A percentile compares a stretch with the other conserved stretches of the same genome.
Conservation (phyloP, 2,113 vertebrate species). For the Chaetops frenatus region DNA sequence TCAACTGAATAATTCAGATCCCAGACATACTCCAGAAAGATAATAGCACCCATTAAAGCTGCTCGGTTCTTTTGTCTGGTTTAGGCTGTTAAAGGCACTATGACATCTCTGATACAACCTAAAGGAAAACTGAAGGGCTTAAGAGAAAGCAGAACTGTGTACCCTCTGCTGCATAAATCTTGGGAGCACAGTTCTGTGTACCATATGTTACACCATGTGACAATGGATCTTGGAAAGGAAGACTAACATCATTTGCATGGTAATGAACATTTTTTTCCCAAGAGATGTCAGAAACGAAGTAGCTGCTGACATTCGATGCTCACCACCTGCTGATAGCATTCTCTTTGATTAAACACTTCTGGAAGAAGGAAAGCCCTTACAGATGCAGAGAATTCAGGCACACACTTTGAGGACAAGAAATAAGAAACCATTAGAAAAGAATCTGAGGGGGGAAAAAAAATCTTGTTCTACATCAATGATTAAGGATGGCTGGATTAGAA, state of each 20-base stretch:
- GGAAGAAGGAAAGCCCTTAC: not conserved
- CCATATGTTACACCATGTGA: not conserved
- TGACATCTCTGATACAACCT: not conserved
- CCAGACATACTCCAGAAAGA: not conserved
- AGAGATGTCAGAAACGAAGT: not conserved
- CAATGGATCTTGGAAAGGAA: not conserved
- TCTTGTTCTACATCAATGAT: not conserved
- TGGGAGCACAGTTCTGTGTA: not conserved
- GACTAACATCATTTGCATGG: constrained; percentile 9
- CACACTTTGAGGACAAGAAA: not conserved
- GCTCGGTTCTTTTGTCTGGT: not conserved
- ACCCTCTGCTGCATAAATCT: not conserved
- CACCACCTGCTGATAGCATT: constrained; percentile 11
- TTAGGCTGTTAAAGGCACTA: not conserved
- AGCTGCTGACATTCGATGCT: constrained; percentile 10
- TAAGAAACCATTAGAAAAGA: not conserved
- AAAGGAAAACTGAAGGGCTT: not conserved
- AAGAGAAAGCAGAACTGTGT: not conserved
- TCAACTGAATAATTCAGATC: not conserved
- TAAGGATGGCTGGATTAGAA: not conserved
- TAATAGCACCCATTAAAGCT: not conserved
- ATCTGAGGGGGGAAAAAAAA: not conserved
- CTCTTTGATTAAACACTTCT: constrained; percentile 21
- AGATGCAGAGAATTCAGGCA: not conserved
- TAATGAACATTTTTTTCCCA: constrained; percentile 15